Evolutionary conservation across 2,888 invertebrate species (phyloP), one percentile per base, ranked within the genome.

Genomic region (Timandra comae): DNA sequence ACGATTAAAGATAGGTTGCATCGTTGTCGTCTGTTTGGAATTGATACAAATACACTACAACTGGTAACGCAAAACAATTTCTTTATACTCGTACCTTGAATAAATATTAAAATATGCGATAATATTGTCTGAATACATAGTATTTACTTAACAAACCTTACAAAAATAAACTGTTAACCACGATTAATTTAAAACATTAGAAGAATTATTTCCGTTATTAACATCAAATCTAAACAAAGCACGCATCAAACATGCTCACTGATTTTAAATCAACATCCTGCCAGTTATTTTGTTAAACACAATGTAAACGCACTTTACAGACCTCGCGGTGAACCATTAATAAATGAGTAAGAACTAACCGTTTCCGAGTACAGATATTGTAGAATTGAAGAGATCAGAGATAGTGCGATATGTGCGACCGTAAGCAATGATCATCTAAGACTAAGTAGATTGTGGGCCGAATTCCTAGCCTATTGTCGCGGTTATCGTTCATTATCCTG

Each of bases 401-500:
- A 24, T 35, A 16, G 16, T 16, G 16, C 29, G 6, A 16, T 3
- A 16, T 16, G 16, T 16, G 16, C 16, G 16, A 6, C 6, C 16
- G 16, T 5, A 3, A 16, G 16, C 4, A 16, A 6, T 3, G 4
- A 3, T 1, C 16, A 16, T 16, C 16, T 6, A 16, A 3, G 16
- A 16, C 16, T 16, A 16, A 16, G 21, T 55, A 52, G 56, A 56
- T 54, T 52, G 52, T 49, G 56, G 51, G 58, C 63, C 61, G 56
- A 69, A 75, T 76, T 76, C 69, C 67, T 63, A 52, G 59, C 53
- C 53, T 65, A 67, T 67, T 67, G 56, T 46, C 45, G 57, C 52
- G 53, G 63, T 76, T 74, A 70, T 75, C 68, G 60, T 63, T 58
- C 57, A 63, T 65, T 76, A 75, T 72, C 61, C 61, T 48, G 56